Conservation (phyloP, 2,797 vertebrate genomes). For the Sebastes variabilis region DNA sequence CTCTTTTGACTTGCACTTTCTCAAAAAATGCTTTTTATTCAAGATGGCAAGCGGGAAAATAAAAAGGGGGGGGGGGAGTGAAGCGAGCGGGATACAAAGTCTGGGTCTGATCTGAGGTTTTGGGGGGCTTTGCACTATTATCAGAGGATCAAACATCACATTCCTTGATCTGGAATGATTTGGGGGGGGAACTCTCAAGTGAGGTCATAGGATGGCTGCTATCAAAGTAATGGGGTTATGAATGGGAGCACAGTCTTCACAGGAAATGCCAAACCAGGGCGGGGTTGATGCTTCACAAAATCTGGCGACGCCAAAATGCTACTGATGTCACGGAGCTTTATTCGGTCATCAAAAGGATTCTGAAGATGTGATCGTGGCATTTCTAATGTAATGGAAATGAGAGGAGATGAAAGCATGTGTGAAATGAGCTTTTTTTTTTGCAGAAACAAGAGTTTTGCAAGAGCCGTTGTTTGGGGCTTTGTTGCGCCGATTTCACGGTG, state of each 20-base stretch:
- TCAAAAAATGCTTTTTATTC: constrained; percentile 40
- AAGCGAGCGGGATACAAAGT: constrained; percentile 9
- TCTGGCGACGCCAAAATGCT: constrained; percentile 27
- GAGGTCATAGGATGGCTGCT: constrained; percentile 69
- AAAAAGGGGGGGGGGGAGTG: background rate
- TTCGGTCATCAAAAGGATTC: constrained; percentile 34
- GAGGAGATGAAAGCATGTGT: background rate
- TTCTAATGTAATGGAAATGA: constrained; percentile 32
- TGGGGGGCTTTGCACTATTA: constrained; percentile 44
- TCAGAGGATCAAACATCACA: constrained; percentile 58
- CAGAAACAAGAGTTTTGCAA: background rate
- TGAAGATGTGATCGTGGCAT: constrained; percentile 31
- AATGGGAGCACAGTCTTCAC: constrained; percentile 77
- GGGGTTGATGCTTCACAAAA: constrained; percentile 28
- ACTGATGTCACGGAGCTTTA: constrained; percentile 46
- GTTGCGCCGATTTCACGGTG: background rate
- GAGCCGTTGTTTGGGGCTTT: constrained; percentile 1
- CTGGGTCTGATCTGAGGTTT: constrained; percentile 32
- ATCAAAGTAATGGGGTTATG: constrained; percentile 80
- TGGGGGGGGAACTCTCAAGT: constrained; percentile 63
- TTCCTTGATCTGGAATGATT: constrained; percentile 70
- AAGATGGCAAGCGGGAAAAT: background rate
- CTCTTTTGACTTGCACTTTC: constrained; percentile 37
- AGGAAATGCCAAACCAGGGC: constrained; percentile 75
- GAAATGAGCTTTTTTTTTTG: constrained; percentile 1